A percentile compares a stretch with the other conserved stretches of the same genome.
These are phyloP conservation scores for Emydocephalus ijimae DNA, from an alignment of 2,113 vertebrate species.

Conservation along the genomic window DNA sequence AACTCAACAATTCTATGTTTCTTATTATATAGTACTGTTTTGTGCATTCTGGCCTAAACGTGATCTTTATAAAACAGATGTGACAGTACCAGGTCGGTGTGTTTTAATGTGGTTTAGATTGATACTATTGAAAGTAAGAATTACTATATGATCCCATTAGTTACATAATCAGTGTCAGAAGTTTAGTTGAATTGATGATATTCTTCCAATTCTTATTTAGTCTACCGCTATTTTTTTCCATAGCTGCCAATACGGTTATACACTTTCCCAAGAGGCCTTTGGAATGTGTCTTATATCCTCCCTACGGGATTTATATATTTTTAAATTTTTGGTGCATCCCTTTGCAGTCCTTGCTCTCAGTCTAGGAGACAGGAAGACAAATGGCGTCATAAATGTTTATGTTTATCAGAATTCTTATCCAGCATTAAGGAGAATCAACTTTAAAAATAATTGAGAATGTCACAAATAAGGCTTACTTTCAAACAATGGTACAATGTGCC, in stretches of 20 bases:
- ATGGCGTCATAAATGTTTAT: conserved; percentile 21
- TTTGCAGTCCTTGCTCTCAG: conserved; percentile 15
- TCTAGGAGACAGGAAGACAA: background rate
- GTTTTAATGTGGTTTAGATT: background rate
- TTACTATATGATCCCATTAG: background rate
- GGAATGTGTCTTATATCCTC: conserved; percentile 1
- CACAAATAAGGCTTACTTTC: conserved; percentile 31
- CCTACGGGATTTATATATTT: background rate
- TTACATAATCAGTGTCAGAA: background rate
- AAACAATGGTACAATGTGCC: conserved; percentile 9
- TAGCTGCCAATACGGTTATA: background rate
- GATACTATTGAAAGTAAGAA: background rate
- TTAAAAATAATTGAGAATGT: conserved; percentile 36
- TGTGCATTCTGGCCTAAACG: background rate
- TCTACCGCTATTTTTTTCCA: background rate
- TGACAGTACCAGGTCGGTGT: background rate
- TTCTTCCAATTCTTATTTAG: background rate
- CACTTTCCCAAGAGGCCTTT: background rate
- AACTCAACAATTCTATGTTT: background rate
- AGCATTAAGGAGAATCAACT: conserved; percentile 18
- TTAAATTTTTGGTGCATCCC: background rate
- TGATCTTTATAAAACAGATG: background rate
- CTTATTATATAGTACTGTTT: background rate
- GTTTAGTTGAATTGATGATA: background rate
- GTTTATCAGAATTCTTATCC: conserved; percentile 34